phyloP scores from a whole-genome alignment of 2,888 invertebrate species.

The Volucella zonaria region DNA sequence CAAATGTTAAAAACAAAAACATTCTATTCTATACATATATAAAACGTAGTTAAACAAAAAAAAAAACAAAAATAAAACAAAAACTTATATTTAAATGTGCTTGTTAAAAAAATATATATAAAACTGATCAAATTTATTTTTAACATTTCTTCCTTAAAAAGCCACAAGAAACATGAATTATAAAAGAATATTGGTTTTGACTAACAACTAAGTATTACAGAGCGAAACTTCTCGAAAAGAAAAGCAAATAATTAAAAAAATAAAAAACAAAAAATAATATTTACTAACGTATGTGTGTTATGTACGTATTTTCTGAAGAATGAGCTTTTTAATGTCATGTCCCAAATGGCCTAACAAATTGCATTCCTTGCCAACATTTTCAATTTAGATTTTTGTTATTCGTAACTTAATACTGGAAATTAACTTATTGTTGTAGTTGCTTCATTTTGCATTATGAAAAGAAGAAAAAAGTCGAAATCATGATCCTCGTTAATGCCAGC shows the following conservation, averaged over 20 bases:
- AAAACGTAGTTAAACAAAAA: constrained; percentile 47
- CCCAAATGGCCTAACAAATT: no score
- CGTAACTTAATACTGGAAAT: no score
- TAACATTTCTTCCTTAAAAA: constrained; percentile 57
- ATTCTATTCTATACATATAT: constrained; percentile 48
- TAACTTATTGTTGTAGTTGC: no score
- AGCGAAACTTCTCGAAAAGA: constrained; percentile 12
- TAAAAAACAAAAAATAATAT: background rate
- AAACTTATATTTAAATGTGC: constrained; percentile 64
- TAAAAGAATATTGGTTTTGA: constrained; percentile 23
- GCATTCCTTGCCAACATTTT: no score
- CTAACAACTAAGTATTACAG: constrained; percentile 50
- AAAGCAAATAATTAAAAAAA: constrained; percentile 38
- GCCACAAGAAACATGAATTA: background rate
- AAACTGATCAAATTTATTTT: constrained; percentile 58
- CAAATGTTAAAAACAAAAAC: constrained; percentile 43
- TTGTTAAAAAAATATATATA: constrained; percentile 54
- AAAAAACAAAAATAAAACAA: constrained; percentile 33
- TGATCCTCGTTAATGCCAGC: no score
- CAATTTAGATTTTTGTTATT: no score
- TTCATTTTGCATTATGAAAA: no score
- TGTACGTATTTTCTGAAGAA: no score
- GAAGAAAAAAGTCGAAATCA: no score
- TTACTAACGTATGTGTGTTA: no score
- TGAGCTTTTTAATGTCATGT: no score